These are phyloP conservation scores for Conus canariensis DNA, from an alignment of 2,888 invertebrate species.

Conservation along the genomic window DNA sequence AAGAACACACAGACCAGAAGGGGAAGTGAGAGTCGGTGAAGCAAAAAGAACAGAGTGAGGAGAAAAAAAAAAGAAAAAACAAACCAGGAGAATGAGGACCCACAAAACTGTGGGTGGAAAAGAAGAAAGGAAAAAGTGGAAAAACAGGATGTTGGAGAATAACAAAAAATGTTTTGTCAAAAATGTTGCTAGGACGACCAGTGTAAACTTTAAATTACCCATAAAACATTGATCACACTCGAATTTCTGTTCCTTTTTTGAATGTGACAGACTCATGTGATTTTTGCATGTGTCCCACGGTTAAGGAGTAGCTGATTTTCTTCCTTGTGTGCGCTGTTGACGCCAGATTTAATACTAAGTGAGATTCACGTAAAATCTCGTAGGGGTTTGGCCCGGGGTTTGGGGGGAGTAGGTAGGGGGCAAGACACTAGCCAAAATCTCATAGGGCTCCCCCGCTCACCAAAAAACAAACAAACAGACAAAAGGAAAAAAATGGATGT, in stretches of 20 bases:
- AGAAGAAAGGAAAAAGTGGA: too few species aligned
- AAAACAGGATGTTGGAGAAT: not conserved
- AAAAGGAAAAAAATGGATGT: not conserved
- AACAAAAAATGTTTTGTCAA: not conserved
- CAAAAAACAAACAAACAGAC: not conserved
- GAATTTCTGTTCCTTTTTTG: not conserved
- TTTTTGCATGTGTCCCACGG: too few species aligned
- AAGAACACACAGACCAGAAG: not conserved
- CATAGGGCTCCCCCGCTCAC: not conserved
- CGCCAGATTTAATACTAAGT: too few species aligned
- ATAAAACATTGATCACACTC: not conserved
- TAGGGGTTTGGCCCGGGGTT: too few species aligned
- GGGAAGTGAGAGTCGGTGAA: not conserved
- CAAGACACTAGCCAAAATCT: too few species aligned
- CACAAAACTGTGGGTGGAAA: not conserved
- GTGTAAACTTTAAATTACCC: not conserved
- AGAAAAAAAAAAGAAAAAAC: too few species aligned
- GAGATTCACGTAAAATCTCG: too few species aligned
- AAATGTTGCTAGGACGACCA: not conserved
- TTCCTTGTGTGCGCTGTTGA: too few species aligned
- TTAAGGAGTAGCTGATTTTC: too few species aligned
- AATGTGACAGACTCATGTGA: too few species aligned
- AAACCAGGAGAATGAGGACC: not conserved
- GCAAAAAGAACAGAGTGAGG: not conserved
- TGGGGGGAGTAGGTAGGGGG: too few species aligned